These are phyloP conservation scores for Brachionus paranguensis DNA, from an alignment of 1,140 invertebrate species.

Conservation along the genomic window DNA sequence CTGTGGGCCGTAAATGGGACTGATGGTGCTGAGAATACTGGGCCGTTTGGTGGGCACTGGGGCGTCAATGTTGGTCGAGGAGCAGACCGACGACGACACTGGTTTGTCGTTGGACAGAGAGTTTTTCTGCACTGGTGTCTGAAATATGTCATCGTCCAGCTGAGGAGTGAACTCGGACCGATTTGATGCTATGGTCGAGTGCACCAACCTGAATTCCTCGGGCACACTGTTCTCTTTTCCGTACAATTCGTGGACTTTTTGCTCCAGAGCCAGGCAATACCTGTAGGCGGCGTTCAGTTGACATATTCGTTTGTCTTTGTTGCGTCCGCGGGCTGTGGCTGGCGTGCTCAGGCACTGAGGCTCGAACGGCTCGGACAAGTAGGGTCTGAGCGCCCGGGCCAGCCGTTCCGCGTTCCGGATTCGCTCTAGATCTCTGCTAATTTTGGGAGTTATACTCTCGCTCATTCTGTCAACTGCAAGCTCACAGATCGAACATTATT, in stretches of 20 bases:
- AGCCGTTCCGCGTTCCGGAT: not conserved
- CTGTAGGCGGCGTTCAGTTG: conserved; percentile 4
- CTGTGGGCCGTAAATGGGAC: not conserved
- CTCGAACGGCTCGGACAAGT: not conserved
- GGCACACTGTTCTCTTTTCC: conserved; percentile 2
- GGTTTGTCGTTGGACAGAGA: not conserved
- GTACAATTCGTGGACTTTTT: not conserved
- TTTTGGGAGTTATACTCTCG: not conserved
- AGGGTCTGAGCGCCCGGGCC: not conserved
- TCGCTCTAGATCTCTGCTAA: not conserved
- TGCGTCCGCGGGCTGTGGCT: not conserved
- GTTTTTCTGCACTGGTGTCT: not conserved
- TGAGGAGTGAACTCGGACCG: not conserved
- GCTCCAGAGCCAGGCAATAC: not conserved
- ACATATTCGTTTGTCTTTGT: conserved; percentile 19
- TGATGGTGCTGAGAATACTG: not conserved
- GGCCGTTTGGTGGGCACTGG: not conserved
- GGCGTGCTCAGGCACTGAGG: not conserved
- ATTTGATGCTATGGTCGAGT: not conserved
- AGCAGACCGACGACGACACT: not conserved
- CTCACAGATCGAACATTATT: conserved; percentile 6
- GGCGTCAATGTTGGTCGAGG: not conserved
- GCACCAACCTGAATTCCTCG: not conserved
- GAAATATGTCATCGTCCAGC: not conserved
- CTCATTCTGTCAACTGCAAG: not conserved